Evolutionary conservation across 2,113 vertebrate species (phyloP), one percentile per base, ranked within the genome.

Genomic region (Hemichromis elongatus): DNA sequence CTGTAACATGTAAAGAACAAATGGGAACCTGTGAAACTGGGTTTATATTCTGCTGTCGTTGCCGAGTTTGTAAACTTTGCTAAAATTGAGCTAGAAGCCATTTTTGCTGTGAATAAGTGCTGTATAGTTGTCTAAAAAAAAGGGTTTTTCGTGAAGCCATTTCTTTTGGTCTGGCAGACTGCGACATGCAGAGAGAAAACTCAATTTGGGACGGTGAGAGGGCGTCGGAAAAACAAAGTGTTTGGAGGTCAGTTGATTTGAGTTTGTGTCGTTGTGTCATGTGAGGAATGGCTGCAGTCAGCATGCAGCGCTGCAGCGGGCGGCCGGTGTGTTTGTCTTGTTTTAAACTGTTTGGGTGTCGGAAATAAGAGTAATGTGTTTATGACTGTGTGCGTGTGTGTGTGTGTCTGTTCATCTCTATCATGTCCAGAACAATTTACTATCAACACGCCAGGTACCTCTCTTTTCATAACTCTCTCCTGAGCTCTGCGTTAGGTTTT

Each of bases 311-410:
- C 47, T 30, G 81, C 35, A 7, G 80, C 19, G 1, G 26, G 8
- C 8, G 2, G 26, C 9, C 6, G 0, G 0, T 4, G 81, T 79
- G 83, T 87, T 93, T 75, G 80, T 92, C 88, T 91, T 80, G 16
- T 85, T 90, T 86, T 86, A 84, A 80, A 33, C 45, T 21, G 57
- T 57, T 75, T 47, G 53, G 9, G 33, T 35, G 86, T 81, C 9
- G 35, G 79, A 80, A 73, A 73, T 56, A 70, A 87, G 70, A 90
- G 24, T 85, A 79, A 92, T 90, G 79, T 89, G 83, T 83, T 79
- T 84, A 52, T 75, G 63, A 42, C 35, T 68, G n/a, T 70, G 42
- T 77, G 54, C 26, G 53, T 57, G 54, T 53, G 77, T 68, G 35
- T 30, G 61, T 55, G 77, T 63, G 40, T 57, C 57, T 40, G 77